phyloP scores from a whole-genome alignment of 1,140 invertebrate genomes.

The Plectus sambesii region DNA sequence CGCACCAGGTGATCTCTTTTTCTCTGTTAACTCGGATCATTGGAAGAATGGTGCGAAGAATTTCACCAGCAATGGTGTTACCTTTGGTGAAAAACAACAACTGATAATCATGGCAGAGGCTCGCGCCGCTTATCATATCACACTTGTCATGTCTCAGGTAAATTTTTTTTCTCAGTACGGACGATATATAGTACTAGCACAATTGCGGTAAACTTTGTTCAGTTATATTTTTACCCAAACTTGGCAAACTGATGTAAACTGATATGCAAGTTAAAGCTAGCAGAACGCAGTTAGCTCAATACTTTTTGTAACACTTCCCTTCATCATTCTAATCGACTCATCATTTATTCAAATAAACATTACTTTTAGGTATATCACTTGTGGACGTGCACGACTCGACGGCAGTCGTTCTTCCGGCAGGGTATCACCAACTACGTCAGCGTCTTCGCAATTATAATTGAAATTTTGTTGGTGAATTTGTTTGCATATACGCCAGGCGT shows the following conservation, averaged over 20 bases:
- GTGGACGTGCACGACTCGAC: conserved; percentile 42
- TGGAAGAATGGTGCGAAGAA: conserved; percentile 33
- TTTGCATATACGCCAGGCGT: conserved; percentile 36
- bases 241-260: too few species aligned
- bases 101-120: conserved; percentile 37
- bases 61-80: conserved; percentile 29
- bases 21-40: conserved; percentile 38
- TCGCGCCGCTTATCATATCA: conserved; percentile 42
- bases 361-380: conserved; percentile 42
- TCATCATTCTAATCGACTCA: too few species aligned
- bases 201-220: too few species aligned
- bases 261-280: too few species aligned
- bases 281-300: too few species aligned
- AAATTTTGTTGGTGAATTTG: conserved; percentile 39
- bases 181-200: neutral
- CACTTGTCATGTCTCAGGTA: conserved; percentile 37
- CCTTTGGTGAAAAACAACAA: conserved; percentile 29
- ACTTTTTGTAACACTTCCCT: too few species aligned
- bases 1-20: conserved; percentile 30
- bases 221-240: too few species aligned
- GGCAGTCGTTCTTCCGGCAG: conserved; percentile 42
- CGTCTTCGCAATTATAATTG: conserved; percentile 42
- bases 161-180: neutral
- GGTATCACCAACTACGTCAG: conserved; percentile 41
- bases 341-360: too few species aligned